A percentile compares a stretch with the other conserved stretches of the same genome.
phyloP scores from a whole-genome alignment of 2,888 invertebrate species.

The Spatulosminthurus flaviceps region DNA sequence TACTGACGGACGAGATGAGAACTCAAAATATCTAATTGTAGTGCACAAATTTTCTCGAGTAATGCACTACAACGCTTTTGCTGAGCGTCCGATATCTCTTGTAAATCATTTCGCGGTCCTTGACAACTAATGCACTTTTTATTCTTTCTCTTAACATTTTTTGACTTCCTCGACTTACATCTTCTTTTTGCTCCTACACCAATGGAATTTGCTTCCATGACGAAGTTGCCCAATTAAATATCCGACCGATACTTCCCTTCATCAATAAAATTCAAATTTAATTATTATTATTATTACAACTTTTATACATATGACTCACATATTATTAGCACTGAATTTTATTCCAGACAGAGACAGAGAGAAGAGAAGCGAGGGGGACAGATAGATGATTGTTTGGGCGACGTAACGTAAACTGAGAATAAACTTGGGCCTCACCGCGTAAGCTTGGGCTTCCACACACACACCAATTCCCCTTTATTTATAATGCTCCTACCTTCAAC shows the following conservation, averaged over 20 bases:
- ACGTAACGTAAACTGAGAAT: constrained; percentile 27
- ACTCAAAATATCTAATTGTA: constrained; percentile 46
- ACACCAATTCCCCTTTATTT: neutral
- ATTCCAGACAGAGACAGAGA: neutral
- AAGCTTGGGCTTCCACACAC: constrained; percentile 18
- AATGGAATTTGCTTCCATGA: constrained; percentile 49
- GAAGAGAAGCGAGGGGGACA: neutral
- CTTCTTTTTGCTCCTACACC: constrained; percentile 25
- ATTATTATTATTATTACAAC: neutral
- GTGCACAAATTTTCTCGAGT: constrained; percentile 42
- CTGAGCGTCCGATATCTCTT: constrained; percentile 35
- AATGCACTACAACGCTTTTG: constrained; percentile 39
- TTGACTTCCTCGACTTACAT: constrained; percentile 19
- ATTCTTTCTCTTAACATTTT: constrained; percentile 3
- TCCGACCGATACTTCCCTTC: constrained; percentile 36
- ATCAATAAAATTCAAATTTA: constrained; percentile 38
- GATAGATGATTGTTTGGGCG: constrained; percentile 20
- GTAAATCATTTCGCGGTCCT: constrained; percentile 39
- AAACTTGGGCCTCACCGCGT: constrained; percentile 27
- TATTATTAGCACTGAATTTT: constrained; percentile 32
- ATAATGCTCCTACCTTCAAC: neutral
- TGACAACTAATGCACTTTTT: constrained; percentile 47
- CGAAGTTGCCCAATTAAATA: constrained; percentile 29
- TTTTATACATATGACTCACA: constrained; percentile 22
- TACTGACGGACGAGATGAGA: constrained; percentile 43